phyloP scores from a whole-genome alignment of 2,797 vertebrate species.

The Lagorchestes hirsutus region DNA sequence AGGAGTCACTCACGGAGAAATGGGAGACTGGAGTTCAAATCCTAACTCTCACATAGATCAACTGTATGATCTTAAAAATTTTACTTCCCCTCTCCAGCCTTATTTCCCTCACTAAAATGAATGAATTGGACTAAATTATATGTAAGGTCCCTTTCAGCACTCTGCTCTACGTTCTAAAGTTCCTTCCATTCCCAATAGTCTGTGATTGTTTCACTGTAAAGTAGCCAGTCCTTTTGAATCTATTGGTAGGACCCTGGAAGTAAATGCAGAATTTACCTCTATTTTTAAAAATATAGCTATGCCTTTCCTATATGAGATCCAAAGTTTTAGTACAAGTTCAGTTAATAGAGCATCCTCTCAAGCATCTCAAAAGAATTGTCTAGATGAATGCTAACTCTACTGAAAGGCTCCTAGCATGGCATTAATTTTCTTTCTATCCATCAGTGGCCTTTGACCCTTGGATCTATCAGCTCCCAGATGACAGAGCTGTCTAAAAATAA shows the following conservation, averaged over 20 bases:
- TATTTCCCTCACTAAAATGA: not conserved
- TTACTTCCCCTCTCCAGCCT: not conserved
- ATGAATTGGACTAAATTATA: not conserved
- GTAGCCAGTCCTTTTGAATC: not conserved
- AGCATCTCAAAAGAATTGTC: slow-evolving; percentile 19
- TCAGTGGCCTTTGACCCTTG: slow-evolving; percentile 20
- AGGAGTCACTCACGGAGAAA: not conserved
- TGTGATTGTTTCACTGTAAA: not conserved
- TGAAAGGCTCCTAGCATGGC: not conserved
- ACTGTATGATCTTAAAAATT: not conserved
- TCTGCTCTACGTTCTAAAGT: not conserved
- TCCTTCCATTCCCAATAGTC: not conserved
- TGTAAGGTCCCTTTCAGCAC: not conserved
- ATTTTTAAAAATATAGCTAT: not conserved
- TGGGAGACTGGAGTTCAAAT: not conserved
- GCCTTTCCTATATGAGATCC: not conserved
- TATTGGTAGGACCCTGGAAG: slow-evolving; percentile 48
- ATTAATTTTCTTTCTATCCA: slow-evolving; percentile 44
- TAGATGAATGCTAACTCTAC: not conserved
- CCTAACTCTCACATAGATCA: too few species aligned
- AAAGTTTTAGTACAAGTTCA: not conserved
- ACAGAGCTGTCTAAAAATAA: not conserved
- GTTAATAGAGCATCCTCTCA: not conserved
- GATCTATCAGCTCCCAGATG: slow-evolving; percentile 48
- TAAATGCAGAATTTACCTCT: not conserved